These are phyloP conservation scores for Phyto melanocephala DNA, from an alignment of 2,888 invertebrate species.

Conservation along the genomic window DNA sequence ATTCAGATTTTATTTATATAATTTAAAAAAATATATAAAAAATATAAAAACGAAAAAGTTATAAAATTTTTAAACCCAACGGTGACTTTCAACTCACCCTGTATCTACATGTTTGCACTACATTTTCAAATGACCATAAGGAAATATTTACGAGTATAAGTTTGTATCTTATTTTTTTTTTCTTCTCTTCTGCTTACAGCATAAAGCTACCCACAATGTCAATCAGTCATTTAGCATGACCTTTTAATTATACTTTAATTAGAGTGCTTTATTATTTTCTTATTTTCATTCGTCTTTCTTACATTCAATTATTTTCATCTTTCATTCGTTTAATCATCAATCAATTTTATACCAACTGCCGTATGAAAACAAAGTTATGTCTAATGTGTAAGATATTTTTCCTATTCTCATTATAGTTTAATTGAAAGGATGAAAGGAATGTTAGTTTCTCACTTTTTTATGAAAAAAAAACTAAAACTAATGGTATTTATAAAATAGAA, in stretches of 20 bases:
- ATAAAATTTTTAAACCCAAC: too few species aligned
- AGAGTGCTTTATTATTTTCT: not conserved
- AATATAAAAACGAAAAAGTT: too few species aligned
- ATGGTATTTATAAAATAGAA: too few species aligned
- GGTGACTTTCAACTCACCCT: too few species aligned
- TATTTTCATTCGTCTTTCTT: not conserved
- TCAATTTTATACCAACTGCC: not conserved
- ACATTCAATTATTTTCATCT: not conserved
- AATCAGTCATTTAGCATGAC: not conserved
- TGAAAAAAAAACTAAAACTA: too few species aligned
- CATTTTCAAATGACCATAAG: too few species aligned
- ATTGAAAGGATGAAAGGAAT: not conserved
- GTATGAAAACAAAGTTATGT: not conserved
- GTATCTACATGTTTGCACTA: too few species aligned
- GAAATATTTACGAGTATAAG: too few species aligned
- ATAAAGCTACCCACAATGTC: not conserved
- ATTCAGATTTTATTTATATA: too few species aligned
- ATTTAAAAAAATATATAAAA: too few species aligned
- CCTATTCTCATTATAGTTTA: not conserved
- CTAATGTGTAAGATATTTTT: not conserved
- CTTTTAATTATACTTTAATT: not conserved
- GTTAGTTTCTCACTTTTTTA: not conserved
- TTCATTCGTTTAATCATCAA: constrained; percentile 1
- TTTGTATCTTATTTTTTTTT: too few species aligned
- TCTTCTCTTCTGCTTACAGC: not conserved